A percentile compares a stretch with the other conserved stretches of the same genome.
Evolutionary conservation across 2,888 invertebrate species (phyloP).

Genomic region (Alcis repandata): DNA sequence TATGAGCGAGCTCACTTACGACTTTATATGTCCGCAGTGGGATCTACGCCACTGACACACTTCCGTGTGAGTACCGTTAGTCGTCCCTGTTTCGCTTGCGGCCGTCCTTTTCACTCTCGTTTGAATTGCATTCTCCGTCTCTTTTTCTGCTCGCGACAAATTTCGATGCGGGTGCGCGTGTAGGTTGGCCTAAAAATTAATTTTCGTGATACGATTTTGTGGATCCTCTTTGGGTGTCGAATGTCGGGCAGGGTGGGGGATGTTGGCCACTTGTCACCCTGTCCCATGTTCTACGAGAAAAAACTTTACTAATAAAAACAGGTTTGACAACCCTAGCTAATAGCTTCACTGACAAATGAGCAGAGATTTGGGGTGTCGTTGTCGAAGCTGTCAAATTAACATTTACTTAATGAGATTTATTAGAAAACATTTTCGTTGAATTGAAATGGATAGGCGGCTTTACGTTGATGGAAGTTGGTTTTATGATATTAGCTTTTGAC

Average conservation of each 20-base stretch:
- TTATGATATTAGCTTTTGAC: not conserved
- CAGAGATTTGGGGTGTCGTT: conserved; percentile 22
- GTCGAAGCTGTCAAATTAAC: conserved; percentile 34
- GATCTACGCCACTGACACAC: conserved; percentile 85
- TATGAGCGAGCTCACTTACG: conserved; percentile 62
- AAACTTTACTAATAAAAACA: conserved; percentile 5
- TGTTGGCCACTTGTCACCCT: conserved; percentile 73
- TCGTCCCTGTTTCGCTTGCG: conserved; percentile 77
- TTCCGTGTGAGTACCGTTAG: conserved; percentile 85
- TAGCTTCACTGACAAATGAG: conserved; percentile 31
- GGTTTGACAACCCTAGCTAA: conserved; percentile 40
- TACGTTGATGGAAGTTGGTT: not conserved
- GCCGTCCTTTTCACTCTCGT: conserved; percentile 83
- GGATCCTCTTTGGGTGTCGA: conserved; percentile 60
- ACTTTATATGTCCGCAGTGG: conserved; percentile 61
- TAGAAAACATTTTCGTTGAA: conserved; percentile 6
- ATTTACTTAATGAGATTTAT: conserved; percentile 29
- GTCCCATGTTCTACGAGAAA: conserved; percentile 41
- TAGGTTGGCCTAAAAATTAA: conserved; percentile 83
- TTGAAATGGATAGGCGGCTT: not conserved
- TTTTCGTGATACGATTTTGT: conserved; percentile 82
- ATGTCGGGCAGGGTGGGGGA: conserved; percentile 46
- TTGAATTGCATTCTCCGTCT: conserved; percentile 66
- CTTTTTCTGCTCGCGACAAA: conserved; percentile 79
- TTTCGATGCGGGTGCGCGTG: conserved; percentile 83